These are phyloP conservation scores for Schlechtendalia chinensis DNA, from an alignment of 1,140 invertebrate species.

Conservation along the genomic window DNA sequence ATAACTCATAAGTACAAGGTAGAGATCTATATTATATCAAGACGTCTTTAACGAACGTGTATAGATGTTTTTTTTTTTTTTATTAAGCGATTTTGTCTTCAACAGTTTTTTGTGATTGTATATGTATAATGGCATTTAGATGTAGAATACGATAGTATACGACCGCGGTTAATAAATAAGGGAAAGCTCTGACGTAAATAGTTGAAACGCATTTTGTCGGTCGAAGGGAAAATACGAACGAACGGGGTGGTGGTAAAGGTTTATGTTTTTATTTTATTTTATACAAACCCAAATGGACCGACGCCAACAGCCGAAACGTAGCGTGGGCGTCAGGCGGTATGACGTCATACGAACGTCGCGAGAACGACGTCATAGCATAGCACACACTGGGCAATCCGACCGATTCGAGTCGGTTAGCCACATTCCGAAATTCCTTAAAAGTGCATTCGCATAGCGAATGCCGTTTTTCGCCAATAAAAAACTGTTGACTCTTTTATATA, in stretches of 20 bases:
- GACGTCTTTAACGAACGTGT: not conserved
- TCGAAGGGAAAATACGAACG: not conserved
- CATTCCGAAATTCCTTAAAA: constrained; percentile 35
- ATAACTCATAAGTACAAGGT: not conserved
- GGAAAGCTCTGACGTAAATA: not conserved
- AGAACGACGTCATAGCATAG: constrained; percentile 22
- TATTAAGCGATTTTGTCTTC: not conserved
- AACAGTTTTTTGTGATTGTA: not conserved
- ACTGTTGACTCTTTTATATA: not conserved
- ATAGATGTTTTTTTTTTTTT: not conserved
- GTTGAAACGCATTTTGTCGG: not conserved
- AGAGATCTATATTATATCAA: not conserved
- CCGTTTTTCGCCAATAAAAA: too few species aligned
- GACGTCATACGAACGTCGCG: constrained; percentile 24
- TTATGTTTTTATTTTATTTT: constrained; percentile 19
- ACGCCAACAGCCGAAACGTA: constrained; percentile 17
- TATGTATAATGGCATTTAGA: not conserved
- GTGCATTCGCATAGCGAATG: constrained; percentile 13
- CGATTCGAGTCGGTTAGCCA: constrained; percentile 7
- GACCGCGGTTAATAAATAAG: not conserved
- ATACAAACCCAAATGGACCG: constrained; percentile 38
- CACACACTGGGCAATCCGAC: not conserved
- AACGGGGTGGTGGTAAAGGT: not conserved
- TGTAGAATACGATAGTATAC: too few species aligned
- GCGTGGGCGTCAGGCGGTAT: constrained; percentile 36